Evolutionary conservation across 2,797 vertebrate genomes (phyloP).

Genomic region (Leucoraja ocellata): DNA sequence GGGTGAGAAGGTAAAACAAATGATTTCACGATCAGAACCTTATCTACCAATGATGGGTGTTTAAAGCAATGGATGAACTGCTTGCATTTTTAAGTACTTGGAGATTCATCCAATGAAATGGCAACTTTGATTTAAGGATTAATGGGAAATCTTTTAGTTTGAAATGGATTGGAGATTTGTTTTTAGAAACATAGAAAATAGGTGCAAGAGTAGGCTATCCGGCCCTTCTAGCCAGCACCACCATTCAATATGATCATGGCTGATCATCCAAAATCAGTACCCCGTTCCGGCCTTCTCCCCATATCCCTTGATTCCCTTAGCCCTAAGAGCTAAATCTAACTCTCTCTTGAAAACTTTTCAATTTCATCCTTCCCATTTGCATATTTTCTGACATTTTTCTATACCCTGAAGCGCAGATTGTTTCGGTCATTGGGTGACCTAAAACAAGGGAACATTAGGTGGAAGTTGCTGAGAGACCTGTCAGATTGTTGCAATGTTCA

Average conservation of each 20-base stretch:
- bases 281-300: too few relatives aligned
- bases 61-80: background rate
- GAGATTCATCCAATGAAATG: background rate
- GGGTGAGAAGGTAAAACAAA: constrained; percentile 65
- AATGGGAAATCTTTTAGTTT: background rate
- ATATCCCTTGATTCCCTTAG: too few relatives aligned
- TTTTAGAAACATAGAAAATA: background rate
- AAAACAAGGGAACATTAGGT: background rate
- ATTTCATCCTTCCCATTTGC: background rate
- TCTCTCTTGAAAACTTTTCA: background rate
- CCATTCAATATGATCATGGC: too few relatives aligned
- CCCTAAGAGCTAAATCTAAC: too few relatives aligned
- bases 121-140: background rate
- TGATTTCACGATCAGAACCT: background rate
- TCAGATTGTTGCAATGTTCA: too few relatives aligned
- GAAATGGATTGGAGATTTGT: background rate
- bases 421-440: too few relatives aligned
- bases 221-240: too few relatives aligned
- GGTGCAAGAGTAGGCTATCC: too few relatives aligned
- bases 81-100: background rate
- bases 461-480: too few relatives aligned
- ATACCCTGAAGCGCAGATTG: too few relatives aligned
- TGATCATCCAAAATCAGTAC: too few relatives aligned
- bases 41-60: too few relatives aligned
- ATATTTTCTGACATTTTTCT: background rate